Conservation (phyloP, 2,888 invertebrate genomes). For the Alentia gelatinosa region DNA sequence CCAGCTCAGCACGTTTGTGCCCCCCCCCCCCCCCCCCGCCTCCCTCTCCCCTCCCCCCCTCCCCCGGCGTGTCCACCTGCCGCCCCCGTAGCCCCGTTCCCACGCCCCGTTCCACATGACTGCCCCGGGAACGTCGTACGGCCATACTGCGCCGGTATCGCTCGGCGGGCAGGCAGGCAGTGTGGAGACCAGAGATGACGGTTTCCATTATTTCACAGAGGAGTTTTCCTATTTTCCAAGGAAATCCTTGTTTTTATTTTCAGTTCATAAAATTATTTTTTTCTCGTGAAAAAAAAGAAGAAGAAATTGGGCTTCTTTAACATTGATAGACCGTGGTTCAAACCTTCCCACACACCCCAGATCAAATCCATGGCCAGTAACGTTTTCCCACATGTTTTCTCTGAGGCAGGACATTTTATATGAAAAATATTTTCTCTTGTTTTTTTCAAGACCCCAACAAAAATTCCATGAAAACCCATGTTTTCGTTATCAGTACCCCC, state of each 20-base stretch:
- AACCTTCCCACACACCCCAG: no score
- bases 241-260: not conserved
- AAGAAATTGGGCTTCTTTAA: no score
- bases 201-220: not conserved
- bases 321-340: no score
- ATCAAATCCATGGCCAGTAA: no score
- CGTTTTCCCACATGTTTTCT: no score
- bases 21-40: not conserved
- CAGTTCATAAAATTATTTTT: not conserved
- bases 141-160: not conserved
- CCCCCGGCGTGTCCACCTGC: not conserved
- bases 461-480: no score
- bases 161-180: not conserved
- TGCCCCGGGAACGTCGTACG: not conserved
- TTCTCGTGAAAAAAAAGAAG: not conserved
- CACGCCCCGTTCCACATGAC: not conserved
- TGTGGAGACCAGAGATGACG: not conserved
- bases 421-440: no score
- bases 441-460: no score
- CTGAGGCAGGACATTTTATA: no score
- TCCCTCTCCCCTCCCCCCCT: not conserved
- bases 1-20: not conserved
- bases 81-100: not conserved
- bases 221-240: not conserved
- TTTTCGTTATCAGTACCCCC: no score